Evolutionary conservation across 1,140 invertebrate species (phyloP).

Genomic region (Drosophila nikananu): DNA sequence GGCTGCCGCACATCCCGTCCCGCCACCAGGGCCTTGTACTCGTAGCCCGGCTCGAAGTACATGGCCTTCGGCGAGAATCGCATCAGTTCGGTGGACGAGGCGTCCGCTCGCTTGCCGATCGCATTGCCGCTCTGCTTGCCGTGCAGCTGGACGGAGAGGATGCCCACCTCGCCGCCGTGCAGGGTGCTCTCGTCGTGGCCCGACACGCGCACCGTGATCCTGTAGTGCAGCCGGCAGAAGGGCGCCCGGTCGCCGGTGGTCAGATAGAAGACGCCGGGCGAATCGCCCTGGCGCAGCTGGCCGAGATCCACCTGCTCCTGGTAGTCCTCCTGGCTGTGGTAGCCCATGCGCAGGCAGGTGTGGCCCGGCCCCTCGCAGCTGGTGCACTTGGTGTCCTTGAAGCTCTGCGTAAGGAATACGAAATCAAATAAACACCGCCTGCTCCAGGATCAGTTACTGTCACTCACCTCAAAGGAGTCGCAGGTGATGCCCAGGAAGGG

Average conservation of each 20-base stretch:
- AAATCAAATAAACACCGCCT: neutral
- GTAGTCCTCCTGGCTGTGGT: conserved; percentile 87
- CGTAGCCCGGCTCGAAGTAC: conserved; percentile 90
- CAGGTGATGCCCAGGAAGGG: conserved; percentile 92
- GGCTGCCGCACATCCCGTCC: conserved; percentile 89
- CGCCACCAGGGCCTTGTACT: conserved; percentile 89
- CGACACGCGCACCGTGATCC: conserved; percentile 90
- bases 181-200: conserved; percentile 89
- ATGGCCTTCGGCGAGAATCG: conserved; percentile 85
- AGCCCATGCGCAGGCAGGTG: conserved; percentile 90
- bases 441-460: no score
- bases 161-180: conserved; percentile 92
- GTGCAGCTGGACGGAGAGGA: conserved; percentile 88
- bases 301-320: conserved; percentile 82
- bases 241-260: conserved; percentile 89
- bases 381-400: conserved; percentile 90
- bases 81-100: conserved; percentile 87
- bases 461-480: conserved; percentile 89
- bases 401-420: conserved; percentile 86
- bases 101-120: conserved; percentile 19
- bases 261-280: conserved; percentile 86
- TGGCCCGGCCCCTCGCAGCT: conserved; percentile 88
- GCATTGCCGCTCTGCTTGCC: conserved; percentile 67
- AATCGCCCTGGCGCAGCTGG: conserved; percentile 87
- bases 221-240: conserved; percentile 92